phyloP scores from a whole-genome alignment of 2,797 vertebrate genomes.

The Lepilemur septentrionalis region DNA sequence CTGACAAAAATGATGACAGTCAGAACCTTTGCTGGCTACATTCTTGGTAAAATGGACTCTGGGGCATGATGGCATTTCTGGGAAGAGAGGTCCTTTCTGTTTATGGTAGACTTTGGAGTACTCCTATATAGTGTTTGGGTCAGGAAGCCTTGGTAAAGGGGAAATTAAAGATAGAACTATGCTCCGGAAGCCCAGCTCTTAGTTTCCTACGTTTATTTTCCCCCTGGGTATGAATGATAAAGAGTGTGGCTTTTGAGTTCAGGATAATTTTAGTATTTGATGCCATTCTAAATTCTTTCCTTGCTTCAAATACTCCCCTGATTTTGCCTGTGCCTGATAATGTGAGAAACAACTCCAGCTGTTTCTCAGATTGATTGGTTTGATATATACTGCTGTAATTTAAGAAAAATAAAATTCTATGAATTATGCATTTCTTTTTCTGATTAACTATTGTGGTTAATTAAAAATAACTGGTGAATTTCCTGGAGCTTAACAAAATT shows the following conservation, averaged over 20 bases:
- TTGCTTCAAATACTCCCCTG: not conserved
- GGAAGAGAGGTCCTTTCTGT: not conserved
- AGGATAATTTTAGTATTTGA: not conserved
- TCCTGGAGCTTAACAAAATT: constrained; percentile 29
- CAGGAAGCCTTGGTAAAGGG: not conserved
- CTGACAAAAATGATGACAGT: not conserved
- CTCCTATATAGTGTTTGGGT: not conserved
- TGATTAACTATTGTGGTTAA: constrained; percentile 42
- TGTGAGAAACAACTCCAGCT: constrained; percentile 31
- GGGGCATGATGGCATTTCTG: not conserved
- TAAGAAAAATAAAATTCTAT: constrained; percentile 52
- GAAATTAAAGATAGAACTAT: not conserved
- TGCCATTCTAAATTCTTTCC: not conserved
- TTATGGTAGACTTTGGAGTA: not conserved
- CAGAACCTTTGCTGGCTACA: not conserved
- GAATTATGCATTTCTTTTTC: constrained; percentile 45
- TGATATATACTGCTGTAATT: constrained; percentile 22
- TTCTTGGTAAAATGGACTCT: not conserved
- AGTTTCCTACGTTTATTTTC: constrained; percentile 5
- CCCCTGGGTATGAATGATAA: not conserved
- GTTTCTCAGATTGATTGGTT: not conserved
- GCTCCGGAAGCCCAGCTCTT: not conserved
- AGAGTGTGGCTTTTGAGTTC: not conserved
- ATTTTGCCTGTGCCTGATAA: not conserved
- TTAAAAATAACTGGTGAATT: constrained; percentile 49